Evolutionary conservation across 2,888 invertebrate species (phyloP).

Genomic region (Pristionchus arcanus): DNA sequence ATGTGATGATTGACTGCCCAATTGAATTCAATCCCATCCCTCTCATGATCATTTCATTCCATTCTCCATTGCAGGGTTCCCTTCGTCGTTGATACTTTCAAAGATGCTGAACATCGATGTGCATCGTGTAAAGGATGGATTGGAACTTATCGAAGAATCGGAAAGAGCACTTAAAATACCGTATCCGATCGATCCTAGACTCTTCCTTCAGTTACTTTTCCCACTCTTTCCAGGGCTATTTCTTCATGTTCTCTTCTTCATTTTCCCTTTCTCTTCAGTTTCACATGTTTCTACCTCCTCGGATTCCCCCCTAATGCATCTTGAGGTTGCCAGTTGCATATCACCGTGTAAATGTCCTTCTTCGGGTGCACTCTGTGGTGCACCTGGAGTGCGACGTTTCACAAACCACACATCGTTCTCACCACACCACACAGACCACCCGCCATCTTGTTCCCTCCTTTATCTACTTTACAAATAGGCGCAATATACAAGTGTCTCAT

Average conservation of each 20-base stretch:
- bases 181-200: slow-evolving; percentile 28
- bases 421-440: slow-evolving; percentile 23
- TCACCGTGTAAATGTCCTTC: slow-evolving; percentile 13
- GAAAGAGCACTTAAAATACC: slow-evolving; percentile 72
- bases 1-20: neutral
- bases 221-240: slow-evolving; percentile 32
- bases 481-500: slow-evolving; percentile 26
- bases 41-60: slow-evolving; percentile 55
- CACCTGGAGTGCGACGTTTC: neutral
- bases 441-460: slow-evolving; percentile 41
- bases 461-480: slow-evolving; percentile 46
- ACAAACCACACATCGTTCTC: slow-evolving; percentile 47
- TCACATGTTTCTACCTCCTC: slow-evolving; percentile 41
- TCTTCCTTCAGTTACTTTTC: slow-evolving; percentile 15
- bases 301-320: slow-evolving; percentile 34
- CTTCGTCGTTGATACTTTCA: slow-evolving; percentile 57
- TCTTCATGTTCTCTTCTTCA: slow-evolving; percentile 10
- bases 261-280: slow-evolving; percentile 33
- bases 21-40: neutral
- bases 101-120: slow-evolving; percentile 76
- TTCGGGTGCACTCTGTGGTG: neutral
- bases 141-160: slow-evolving; percentile 76
- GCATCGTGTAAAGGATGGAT: slow-evolving; percentile 75
- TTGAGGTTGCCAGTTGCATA: slow-evolving; percentile 44
- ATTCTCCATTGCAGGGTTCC: slow-evolving; percentile 74